A percentile compares a stretch with the other conserved stretches of the same genome.
Evolutionary conservation across 1,140 invertebrate species (phyloP).

Genomic region (Drosophila jambulina): DNA sequence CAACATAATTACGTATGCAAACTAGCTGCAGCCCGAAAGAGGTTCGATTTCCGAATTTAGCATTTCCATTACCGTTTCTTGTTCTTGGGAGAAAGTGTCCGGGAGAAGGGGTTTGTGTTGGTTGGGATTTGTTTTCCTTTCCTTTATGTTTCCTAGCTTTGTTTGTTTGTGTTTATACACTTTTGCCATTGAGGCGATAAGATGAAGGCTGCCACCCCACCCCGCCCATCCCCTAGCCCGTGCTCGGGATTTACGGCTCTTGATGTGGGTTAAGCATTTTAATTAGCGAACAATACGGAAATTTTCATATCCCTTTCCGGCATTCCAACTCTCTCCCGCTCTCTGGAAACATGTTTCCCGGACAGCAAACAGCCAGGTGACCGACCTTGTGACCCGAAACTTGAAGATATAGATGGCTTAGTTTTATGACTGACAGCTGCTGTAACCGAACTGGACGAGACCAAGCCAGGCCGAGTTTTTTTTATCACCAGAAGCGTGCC

Average conservation of each 20-base stretch:
- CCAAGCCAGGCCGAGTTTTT: constrained; percentile 21
- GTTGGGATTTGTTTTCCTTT: constrained; percentile 49
- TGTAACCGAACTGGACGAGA: constrained; percentile 23
- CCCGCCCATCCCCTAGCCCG: constrained; percentile 8
- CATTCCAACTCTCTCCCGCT: constrained; percentile 2
- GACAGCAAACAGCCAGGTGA: constrained; percentile 32
- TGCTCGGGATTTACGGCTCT: constrained; percentile 59
- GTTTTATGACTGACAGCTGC: constrained; percentile 56
- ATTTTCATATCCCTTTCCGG: constrained; percentile 33
- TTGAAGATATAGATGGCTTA: constrained; percentile 52
- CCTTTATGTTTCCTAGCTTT: constrained; percentile 28
- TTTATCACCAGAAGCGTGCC: constrained; percentile 77
- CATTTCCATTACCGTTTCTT: constrained; percentile 20
- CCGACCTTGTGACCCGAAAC: constrained; percentile 47
- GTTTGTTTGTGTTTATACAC: constrained; percentile 66
- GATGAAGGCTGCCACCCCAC: constrained; percentile 10
- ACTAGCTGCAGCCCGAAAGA: constrained; percentile 55
- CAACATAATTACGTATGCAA: constrained; percentile 82
- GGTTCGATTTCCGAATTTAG: constrained; percentile 37
- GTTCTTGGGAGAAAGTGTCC: constrained; percentile 50
- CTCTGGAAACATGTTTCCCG: constrained; percentile 14
- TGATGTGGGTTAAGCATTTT: constrained; percentile 83
- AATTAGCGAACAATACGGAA: constrained; percentile 77
- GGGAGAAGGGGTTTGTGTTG: constrained; percentile 49
- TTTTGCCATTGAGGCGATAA: constrained; percentile 66